These are phyloP conservation scores for Aspiorhynchus laticeps DNA, from an alignment of 2,113 vertebrate genomes.

Conservation along the genomic window DNA sequence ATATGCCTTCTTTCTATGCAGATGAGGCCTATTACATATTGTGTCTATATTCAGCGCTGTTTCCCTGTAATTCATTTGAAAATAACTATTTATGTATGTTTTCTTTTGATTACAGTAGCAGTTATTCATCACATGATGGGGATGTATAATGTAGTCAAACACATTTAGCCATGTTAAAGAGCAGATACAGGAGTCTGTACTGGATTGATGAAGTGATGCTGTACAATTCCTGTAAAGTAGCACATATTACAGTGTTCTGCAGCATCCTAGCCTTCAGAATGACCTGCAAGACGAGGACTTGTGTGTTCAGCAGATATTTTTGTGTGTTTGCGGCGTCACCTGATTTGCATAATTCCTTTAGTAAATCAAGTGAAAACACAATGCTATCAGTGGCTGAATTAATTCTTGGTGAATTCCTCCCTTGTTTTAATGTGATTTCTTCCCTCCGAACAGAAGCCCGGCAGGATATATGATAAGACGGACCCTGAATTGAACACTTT, in stretches of 20 bases:
- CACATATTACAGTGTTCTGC: background rate
- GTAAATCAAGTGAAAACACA: slow-evolving; percentile 13
- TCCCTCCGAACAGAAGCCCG: background rate
- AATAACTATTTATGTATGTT: background rate
- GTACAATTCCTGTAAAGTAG: background rate
- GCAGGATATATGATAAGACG: slow-evolving; percentile 45
- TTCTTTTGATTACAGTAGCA: background rate
- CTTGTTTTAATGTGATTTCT: background rate
- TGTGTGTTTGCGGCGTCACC: background rate
- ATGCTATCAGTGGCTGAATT: background rate
- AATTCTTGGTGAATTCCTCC: slow-evolving; percentile 6
- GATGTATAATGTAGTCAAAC: background rate
- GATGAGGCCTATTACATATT: background rate
- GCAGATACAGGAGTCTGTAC: background rate
- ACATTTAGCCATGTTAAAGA: background rate
- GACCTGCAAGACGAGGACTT: too few relatives aligned
- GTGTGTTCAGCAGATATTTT: too few relatives aligned
- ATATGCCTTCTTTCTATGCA: background rate
- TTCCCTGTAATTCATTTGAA: background rate
- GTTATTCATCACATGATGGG: background rate
- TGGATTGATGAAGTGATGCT: background rate
- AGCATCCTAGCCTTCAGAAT: background rate
- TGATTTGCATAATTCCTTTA: background rate
- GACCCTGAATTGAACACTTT: slow-evolving; percentile 51
- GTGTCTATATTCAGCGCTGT: background rate